These are phyloP conservation scores for Mohoua ochrocephala DNA, from an alignment of 2,113 vertebrate genomes.

Conservation along the genomic window DNA sequence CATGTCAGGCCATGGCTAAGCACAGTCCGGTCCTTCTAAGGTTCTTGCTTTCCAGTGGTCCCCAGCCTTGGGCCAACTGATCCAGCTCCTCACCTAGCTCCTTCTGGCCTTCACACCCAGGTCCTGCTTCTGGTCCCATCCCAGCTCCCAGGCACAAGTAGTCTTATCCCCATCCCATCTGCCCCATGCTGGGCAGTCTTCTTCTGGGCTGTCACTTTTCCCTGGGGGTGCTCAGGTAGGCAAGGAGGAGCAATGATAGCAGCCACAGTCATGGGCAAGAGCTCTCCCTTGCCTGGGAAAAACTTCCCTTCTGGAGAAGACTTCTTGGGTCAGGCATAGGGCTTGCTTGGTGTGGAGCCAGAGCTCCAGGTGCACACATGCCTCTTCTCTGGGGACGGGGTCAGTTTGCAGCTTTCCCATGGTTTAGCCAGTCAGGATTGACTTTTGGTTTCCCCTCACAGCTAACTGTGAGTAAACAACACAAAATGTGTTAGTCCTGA, in stretches of 20 bases:
- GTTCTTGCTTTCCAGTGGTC: background rate
- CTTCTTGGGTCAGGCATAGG: background rate
- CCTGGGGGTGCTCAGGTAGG: fast-evolving
- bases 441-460: background rate
- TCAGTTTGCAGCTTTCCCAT: background rate
- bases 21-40: background rate
- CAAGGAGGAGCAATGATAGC: background rate
- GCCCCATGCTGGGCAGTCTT: background rate
- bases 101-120: background rate
- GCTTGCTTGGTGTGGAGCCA: background rate
- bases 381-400: background rate
- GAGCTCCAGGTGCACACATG: background rate
- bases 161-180: background rate
- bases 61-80: background rate
- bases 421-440: background rate
- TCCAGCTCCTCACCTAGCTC: background rate
- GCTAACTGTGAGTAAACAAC: background rate
- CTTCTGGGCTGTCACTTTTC: background rate
- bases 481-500: background rate
- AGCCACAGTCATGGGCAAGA: fast-evolving
- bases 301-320: background rate
- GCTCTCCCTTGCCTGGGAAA: background rate
- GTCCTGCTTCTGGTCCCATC: background rate
- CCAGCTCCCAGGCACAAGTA: background rate
- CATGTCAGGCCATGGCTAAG: background rate